Base-by-base conservation (phyloP, 2,888 invertebrate species). In the Stenoptilia bipunctidactyla region DNA sequence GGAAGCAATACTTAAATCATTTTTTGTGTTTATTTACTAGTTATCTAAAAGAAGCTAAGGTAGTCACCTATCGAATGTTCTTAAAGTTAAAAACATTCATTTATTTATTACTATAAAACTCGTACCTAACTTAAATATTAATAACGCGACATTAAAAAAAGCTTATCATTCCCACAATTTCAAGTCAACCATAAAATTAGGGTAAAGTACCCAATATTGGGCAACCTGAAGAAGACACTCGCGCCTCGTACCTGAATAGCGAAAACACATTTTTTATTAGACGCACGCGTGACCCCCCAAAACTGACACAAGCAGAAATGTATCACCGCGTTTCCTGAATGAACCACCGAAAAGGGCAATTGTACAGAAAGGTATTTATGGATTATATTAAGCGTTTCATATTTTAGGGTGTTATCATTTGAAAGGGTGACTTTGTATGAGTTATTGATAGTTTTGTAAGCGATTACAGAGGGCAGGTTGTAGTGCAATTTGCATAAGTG, bases 321-420 rank as follows among this genome's bases (percentile, higher is more conserved):
- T 65, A 61, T 66, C 58, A 62, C 43, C 56, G 56, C 47, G 20
- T 20, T 5, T 8, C 48, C 58, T 72, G 75, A 79, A 70, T 65
- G 70, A 76, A 71, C 74, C 68, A 70, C 76, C 76, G 69, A 80
- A 80, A 79, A 79, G 80, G 75, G 66, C 79, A 80, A 77, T 74
- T 69, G 67, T 61, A 63, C 56, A 55, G 54, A 56, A 58, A 46
- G 52, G 49, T 64, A 67, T 47, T 66, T 62, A 61, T 66, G 73
- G 63, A 70, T 70, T 77, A 71, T 75, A 74, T 75, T 73, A 72
- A 71, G 66, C 77, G 72, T 69, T 69, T 70, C 70, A 73, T 70
- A 69, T 71, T 67, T 37, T 66, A 63, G 73, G 70, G 69, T 30
- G 34, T 13, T 34, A 34, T 34, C 9, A 34, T 34, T 13, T 14